Evolutionary conservation across 2,797 vertebrate species (phyloP).

Genomic region (Eulemur rubriventer): DNA sequence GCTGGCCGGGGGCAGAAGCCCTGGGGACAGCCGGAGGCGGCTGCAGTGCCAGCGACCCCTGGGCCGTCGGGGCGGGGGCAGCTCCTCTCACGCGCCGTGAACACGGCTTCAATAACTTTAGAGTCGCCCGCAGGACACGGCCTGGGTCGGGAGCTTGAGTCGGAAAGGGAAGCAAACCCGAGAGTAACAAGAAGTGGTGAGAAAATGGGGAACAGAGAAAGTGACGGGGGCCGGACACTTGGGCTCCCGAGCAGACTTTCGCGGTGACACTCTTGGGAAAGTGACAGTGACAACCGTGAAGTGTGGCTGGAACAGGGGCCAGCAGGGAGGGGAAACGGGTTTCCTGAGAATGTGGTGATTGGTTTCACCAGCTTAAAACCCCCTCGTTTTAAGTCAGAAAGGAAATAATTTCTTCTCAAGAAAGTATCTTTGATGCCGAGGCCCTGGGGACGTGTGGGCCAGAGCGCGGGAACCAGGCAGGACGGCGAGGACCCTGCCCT

Average conservation of each 20-base stretch:
- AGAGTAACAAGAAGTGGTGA: not conserved
- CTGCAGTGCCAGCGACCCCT: not conserved
- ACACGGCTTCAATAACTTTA: not conserved
- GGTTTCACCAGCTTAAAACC: rapidly evolving
- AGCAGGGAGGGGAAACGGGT: rapidly evolving
- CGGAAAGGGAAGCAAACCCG: not conserved
- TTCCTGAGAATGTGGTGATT: rapidly evolving
- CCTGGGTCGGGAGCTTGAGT: not conserved
- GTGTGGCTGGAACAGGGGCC: not conserved
- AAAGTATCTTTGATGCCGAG: not conserved
- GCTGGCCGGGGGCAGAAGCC: not conserved
- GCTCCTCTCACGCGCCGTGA: not conserved
- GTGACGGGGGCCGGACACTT: not conserved
- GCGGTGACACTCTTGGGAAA: not conserved
- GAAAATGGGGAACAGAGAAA: constrained; percentile 19
- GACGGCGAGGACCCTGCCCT: rapidly evolving
- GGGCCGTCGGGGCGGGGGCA: not conserved
- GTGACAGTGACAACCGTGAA: rapidly evolving
- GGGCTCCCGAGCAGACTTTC: not conserved
- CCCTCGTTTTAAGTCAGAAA: not conserved
- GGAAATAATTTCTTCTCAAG: not conserved
- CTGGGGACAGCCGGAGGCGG: no score
- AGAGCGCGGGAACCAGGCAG: not conserved
- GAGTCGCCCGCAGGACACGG: not conserved
- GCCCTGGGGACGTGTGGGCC: rapidly evolving